These are phyloP conservation scores for Belonocnema kinseyi DNA, from an alignment of 1,140 invertebrate genomes.

Conservation along the genomic window DNA sequence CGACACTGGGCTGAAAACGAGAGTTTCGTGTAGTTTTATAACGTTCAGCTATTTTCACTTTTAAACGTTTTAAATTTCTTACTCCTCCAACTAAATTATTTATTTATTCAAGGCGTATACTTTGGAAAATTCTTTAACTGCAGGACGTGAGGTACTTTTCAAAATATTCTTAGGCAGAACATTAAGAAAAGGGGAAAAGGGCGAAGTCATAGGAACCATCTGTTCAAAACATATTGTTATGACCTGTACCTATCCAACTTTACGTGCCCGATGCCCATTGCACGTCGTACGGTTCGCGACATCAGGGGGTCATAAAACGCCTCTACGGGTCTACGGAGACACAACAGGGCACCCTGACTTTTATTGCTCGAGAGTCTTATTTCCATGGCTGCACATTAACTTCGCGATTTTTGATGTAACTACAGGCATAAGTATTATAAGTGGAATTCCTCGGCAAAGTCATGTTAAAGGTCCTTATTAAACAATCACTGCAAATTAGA, in stretches of 20 bases:
- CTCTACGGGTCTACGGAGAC: conserved; percentile 40
- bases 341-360: conserved; percentile 41
- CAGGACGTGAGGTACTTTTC: no score
- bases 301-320: conserved; percentile 41
- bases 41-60: no score
- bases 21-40: no score
- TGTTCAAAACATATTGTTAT: conserved; percentile 20
- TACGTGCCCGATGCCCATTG: background rate
- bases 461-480: conserved; percentile 22
- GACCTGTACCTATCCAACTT: conserved; percentile 24
- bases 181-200: no score
- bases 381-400: conserved; percentile 21
- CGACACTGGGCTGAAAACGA: fast-evolving
- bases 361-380: conserved; percentile 25
- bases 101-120: no score
- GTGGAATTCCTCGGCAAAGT: conserved; percentile 3
- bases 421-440: conserved; percentile 20
- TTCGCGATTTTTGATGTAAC: conserved; percentile 19
- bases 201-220: background rate
- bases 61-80: no score
- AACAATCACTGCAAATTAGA: conserved; percentile 21
- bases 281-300: conserved; percentile 21
- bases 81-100: no score
- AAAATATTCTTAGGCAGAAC: no score
- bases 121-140: no score